phyloP scores from a whole-genome alignment of 1,140 invertebrate genomes.

The Nymphalis io region DNA sequence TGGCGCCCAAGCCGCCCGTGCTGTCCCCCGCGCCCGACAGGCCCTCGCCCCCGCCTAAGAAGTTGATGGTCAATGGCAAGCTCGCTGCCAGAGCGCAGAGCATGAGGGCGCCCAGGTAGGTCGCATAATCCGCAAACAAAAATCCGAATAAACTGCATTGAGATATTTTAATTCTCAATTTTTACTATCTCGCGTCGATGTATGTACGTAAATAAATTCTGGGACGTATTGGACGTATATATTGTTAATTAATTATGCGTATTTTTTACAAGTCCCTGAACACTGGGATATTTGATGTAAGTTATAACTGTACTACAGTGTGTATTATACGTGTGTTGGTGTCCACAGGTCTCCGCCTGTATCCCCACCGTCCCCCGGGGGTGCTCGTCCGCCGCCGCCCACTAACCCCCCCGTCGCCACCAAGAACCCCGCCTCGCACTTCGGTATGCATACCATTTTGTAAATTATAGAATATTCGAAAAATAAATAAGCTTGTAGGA shows the following conservation, averaged over 20 bases:
- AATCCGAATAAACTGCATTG: too few species aligned
- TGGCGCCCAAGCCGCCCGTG: constrained; percentile 81
- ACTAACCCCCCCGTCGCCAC: constrained; percentile 56
- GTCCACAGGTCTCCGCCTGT: constrained; percentile 68
- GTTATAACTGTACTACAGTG: not conserved
- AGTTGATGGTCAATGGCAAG: constrained; percentile 76
- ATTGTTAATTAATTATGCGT: too few species aligned
- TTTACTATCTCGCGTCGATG: too few species aligned
- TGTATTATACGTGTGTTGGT: not conserved
- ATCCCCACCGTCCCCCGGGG: constrained; percentile 56
- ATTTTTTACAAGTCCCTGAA: too few species aligned
- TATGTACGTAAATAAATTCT: too few species aligned
- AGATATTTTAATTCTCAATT: too few species aligned
- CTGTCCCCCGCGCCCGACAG: constrained; percentile 54
- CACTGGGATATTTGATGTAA: too few species aligned
- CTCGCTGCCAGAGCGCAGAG: constrained; percentile 79
- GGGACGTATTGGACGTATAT: too few species aligned
- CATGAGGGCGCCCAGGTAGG: constrained; percentile 78
- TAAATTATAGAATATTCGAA: too few species aligned
- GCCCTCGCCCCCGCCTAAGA: constrained; percentile 76
- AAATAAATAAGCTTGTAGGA: too few species aligned
- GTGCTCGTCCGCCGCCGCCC: constrained; percentile 53
- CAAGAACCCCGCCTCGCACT: constrained; percentile 71
- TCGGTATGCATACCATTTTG: constrained; percentile 48
- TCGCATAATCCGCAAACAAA: too few species aligned